These are phyloP conservation scores for Popillia japonica DNA, from an alignment of 1,140 invertebrate species.

Conservation along the genomic window DNA sequence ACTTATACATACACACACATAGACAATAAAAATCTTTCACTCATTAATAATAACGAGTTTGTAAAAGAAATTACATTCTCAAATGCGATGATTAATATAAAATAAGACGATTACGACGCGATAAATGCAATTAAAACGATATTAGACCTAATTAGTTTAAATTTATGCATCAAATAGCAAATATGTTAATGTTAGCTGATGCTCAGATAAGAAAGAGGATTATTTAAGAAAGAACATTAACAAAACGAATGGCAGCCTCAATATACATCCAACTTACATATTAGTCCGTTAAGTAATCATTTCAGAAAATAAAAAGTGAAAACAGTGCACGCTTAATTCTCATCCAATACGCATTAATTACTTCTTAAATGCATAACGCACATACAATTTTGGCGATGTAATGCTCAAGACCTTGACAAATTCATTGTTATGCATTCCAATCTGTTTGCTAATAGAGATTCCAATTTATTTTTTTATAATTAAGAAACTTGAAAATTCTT, in stretches of 20 bases:
- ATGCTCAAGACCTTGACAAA: constrained; percentile 23
- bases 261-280: constrained; percentile 23
- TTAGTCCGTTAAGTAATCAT: background rate
- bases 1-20: too few species aligned
- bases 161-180: background rate
- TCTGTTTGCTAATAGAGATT: constrained; percentile 9
- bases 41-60: too few species aligned
- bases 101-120: too few species aligned
- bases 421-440: constrained; percentile 35
- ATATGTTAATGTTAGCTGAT: background rate
- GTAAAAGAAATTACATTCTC: too few species aligned
- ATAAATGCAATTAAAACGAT: background rate
- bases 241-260: background rate
- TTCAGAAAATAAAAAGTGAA: constrained; percentile 27
- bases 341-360: background rate
- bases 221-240: background rate
- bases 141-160: background rate
- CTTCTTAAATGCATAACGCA: background rate
- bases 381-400: constrained; percentile 13
- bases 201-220: background rate
- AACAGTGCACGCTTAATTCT: background rate
- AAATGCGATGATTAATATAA: too few species aligned
- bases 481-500: background rate
- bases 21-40: too few species aligned
- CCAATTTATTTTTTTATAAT: background rate